These are phyloP conservation scores for Stomatorhinus ivindoensis DNA, from an alignment of 2,113 vertebrate species.

Conservation along the genomic window DNA sequence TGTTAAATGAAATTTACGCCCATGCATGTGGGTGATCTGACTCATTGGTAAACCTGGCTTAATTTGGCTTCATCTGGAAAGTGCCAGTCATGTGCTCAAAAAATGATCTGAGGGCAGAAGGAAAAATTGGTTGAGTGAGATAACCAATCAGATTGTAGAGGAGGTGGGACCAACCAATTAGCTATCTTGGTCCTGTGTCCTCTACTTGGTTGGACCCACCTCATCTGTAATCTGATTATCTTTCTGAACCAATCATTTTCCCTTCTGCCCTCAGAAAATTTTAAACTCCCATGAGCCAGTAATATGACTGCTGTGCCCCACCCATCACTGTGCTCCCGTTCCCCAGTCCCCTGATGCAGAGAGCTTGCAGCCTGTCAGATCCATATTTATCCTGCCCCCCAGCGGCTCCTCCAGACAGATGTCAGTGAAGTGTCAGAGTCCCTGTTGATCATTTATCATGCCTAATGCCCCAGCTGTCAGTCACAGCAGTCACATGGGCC, in stretches of 20 bases:
- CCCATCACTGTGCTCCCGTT: background rate
- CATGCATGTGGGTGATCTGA: background rate
- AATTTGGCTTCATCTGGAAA: background rate
- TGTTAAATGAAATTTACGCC: too few relatives aligned
- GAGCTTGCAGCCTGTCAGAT: slow-evolving; percentile 23
- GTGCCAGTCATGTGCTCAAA: background rate
- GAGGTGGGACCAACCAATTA: too few relatives aligned
- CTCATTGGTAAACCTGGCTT: background rate
- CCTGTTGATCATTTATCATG: slow-evolving; percentile 27
- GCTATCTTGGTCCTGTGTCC: too few relatives aligned
- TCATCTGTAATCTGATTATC: too few relatives aligned
- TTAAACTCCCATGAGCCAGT: background rate
- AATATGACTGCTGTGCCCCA: background rate
- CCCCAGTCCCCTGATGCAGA: background rate
- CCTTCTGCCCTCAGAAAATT: too few relatives aligned
- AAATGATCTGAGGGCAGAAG: too few relatives aligned
- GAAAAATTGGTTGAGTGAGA: too few relatives aligned
- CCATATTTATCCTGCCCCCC: slow-evolving; percentile 39
- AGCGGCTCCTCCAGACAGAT: slow-evolving; percentile 38
- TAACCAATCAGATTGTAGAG: background rate
- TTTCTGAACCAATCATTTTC: too few relatives aligned
- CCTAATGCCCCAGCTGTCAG: slow-evolving; percentile 56
- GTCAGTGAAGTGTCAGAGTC: slow-evolving; percentile 39
- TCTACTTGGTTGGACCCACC: too few relatives aligned
- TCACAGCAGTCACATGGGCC: slow-evolving; percentile 37